Conservation (phyloP, 23 tunicate genomes). For the Styela clava region DNA sequence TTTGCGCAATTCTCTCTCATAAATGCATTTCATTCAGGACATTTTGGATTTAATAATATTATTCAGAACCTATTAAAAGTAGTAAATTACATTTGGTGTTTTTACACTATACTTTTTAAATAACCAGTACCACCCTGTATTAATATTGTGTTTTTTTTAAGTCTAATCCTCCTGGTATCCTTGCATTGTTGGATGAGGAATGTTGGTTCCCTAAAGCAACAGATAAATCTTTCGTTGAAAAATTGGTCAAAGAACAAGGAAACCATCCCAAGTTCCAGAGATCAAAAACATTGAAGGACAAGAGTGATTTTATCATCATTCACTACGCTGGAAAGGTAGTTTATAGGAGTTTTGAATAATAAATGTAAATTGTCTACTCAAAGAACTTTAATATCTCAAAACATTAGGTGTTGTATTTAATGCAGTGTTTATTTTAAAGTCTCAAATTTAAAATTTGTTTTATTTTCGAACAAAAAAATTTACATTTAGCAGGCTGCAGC, state of each 20-base stretch:
- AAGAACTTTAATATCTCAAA: neutral
- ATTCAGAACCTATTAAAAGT: too few species aligned
- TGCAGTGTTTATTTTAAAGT: neutral
- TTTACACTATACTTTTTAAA: too few species aligned
- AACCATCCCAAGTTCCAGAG: constrained; percentile 85
- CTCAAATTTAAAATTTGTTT: too few species aligned
- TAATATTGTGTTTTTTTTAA: constrained; percentile 32
- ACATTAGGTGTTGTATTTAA: neutral
- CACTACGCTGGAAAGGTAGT: constrained; percentile 99
- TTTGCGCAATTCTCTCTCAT: neutral
- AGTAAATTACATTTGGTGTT: too few species aligned
- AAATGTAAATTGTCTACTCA: neutral
- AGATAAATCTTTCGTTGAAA: constrained; percentile 95
- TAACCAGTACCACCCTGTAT: too few species aligned
- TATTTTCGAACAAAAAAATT: too few species aligned
- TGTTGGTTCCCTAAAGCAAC: constrained; percentile 99
- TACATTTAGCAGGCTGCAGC: too few species aligned
- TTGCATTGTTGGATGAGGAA: constrained; percentile 96
- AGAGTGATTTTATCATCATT: constrained; percentile 88
- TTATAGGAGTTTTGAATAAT: neutral
- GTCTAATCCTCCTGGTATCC: constrained; percentile 99
- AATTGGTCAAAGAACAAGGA: constrained; percentile 83
- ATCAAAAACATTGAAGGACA: constrained; percentile 77
- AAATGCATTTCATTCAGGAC: neutral
- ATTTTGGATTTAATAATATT: too few species aligned